Percentiles rank a stretch among this genome's conserved stretches.
Conservation (phyloP, 2,888 invertebrate genomes). For the Caenorhabditis panamensis region DNA sequence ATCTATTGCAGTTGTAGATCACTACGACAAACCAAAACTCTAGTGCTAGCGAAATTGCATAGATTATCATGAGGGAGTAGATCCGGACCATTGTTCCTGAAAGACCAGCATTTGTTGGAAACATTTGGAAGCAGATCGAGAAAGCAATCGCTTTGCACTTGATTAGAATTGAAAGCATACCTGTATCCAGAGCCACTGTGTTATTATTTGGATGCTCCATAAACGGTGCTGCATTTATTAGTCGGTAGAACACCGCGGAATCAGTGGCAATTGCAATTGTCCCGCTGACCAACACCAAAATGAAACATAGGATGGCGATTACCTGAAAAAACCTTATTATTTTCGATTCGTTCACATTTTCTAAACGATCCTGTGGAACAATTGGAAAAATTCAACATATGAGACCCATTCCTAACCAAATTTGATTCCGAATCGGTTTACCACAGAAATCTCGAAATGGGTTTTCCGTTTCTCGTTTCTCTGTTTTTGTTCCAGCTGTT, state of each 20-base stretch:
- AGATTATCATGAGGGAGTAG: constrained; percentile 74
- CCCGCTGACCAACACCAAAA: constrained; percentile 74
- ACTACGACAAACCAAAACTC: constrained; percentile 78
- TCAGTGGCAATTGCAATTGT: constrained; percentile 78
- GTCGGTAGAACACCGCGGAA: constrained; percentile 77
- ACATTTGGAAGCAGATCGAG: no score
- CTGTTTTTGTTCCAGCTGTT: neutral
- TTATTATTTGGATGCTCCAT: constrained; percentile 76
- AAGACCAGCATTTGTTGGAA: constrained; percentile 24
- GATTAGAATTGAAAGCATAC: no score
- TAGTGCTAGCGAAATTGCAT: constrained; percentile 72
- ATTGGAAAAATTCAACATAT: no score
- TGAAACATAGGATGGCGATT: constrained; percentile 74
- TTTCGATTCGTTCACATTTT: no score
- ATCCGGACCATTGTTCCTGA: constrained; percentile 73
- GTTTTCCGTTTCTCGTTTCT: neutral
- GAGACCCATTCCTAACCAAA: neutral
- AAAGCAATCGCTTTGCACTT: no score
- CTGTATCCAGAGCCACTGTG: constrained; percentile 77
- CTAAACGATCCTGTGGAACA: no score
- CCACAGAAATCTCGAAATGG: constrained; percentile 10
- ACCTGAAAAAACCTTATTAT: constrained; percentile 72
- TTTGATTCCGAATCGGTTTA: constrained; percentile 12
- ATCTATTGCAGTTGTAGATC: constrained; percentile 78
- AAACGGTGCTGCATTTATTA: constrained; percentile 80